A percentile compares a stretch with the other conserved stretches of the same genome.
phyloP scores from a whole-genome alignment of 2,888 invertebrate genomes.

The Cordilura impudica region DNA sequence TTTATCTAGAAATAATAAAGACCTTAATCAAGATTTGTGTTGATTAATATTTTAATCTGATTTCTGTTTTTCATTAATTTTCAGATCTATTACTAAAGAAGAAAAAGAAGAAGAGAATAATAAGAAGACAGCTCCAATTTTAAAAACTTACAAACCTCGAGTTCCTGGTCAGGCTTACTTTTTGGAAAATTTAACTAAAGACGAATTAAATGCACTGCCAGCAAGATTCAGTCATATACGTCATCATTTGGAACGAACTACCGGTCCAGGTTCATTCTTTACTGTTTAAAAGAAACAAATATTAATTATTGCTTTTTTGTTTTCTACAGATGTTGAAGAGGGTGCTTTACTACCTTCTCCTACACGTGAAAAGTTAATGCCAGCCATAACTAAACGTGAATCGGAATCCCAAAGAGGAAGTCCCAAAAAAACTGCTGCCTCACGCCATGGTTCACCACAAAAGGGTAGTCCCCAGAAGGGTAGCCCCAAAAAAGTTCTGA shows the following conservation, averaged over 20 bases:
- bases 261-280: constrained; percentile 81
- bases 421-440: constrained; percentile 77
- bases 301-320: constrained; percentile 2
- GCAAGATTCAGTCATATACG: constrained; percentile 81
- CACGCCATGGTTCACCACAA: constrained; percentile 78
- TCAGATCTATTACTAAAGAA: constrained; percentile 88
- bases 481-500: constrained; percentile 80
- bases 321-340: constrained; percentile 79
- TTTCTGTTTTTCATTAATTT: constrained; percentile 27
- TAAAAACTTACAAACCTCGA: constrained; percentile 70
- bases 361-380: constrained; percentile 85
- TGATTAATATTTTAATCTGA: neutral
- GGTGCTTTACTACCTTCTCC: constrained; percentile 84
- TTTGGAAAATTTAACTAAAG: constrained; percentile 78
- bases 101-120: constrained; percentile 92
- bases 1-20: too few species aligned
- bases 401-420: constrained; percentile 77
- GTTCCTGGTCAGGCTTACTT: constrained; percentile 81
- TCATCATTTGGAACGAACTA: constrained; percentile 85
- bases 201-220: constrained; percentile 77
- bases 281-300: neutral
- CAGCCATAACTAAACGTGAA: constrained; percentile 80
- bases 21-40: too few species aligned
- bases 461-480: constrained; percentile 80
- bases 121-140: constrained; percentile 86